Conservation (phyloP, 1,140 invertebrate genomes). For the Manduca sexta region DNA sequence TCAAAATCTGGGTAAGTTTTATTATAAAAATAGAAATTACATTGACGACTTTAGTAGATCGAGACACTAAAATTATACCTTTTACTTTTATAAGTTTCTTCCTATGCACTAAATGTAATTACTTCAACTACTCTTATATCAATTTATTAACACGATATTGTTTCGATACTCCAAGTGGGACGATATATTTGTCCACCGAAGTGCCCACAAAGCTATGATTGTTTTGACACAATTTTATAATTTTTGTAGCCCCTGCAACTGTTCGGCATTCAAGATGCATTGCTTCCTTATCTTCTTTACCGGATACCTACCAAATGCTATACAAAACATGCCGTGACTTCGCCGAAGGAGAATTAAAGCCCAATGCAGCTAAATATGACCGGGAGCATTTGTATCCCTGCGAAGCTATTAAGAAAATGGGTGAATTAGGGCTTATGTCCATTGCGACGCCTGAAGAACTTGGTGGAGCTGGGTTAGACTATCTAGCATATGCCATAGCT, state of each 20-base stretch:
- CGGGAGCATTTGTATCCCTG: slow-evolving; percentile 88
- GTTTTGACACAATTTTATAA: no score
- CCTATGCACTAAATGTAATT: no score
- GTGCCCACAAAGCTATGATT: no score
- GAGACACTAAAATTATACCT: no score
- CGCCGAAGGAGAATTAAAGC: slow-evolving; percentile 91
- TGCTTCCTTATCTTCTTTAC: slow-evolving; percentile 80
- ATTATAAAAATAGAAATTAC: no score
- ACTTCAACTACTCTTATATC: no score
- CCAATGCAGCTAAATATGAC: slow-evolving; percentile 89
- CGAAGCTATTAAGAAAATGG: slow-evolving; percentile 93
- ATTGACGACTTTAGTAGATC: no score
- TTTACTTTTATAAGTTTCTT: no score
- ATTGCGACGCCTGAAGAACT: slow-evolving; percentile 86
- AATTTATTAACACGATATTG: no score
- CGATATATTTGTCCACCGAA: no score
- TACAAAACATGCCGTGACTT: slow-evolving; percentile 94
- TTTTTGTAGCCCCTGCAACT: slow-evolving; percentile 25
- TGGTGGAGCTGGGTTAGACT: slow-evolving; percentile 92
- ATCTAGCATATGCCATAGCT: slow-evolving; percentile 93
- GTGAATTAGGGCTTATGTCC: slow-evolving; percentile 91
- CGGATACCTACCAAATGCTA: slow-evolving; percentile 95
- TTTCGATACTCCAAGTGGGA: no score
- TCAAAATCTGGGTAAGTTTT: slow-evolving; percentile 29
- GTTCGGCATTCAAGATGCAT: slow-evolving; percentile 69